These are phyloP conservation scores for Bergia sp. DNA, from an alignment of 92 coral and sea anemone genomes.

Conservation along the genomic window DNA sequence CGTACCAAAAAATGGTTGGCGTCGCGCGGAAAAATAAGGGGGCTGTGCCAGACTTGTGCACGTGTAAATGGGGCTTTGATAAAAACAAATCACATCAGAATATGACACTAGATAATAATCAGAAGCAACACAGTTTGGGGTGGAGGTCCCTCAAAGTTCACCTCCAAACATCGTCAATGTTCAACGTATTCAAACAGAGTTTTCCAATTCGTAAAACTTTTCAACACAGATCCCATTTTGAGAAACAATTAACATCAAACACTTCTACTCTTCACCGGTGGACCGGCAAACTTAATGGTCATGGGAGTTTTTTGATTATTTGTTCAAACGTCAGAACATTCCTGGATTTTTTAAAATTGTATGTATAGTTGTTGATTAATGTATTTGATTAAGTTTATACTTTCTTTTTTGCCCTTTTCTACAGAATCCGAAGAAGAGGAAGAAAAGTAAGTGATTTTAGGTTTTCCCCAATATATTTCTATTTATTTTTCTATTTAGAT, in stretches of 20 bases:
- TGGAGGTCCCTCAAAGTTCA: too few species aligned
- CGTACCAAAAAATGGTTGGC: neutral
- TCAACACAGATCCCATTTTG: too few species aligned
- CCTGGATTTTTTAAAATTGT: neutral
- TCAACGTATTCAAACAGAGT: too few species aligned
- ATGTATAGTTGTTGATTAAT: too few species aligned
- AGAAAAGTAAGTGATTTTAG: slow-evolving; percentile 40
- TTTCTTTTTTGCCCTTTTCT: neutral
- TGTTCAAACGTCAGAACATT: neutral
- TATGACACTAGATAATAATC: too few species aligned
- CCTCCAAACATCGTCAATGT: too few species aligned
- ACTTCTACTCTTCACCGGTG: neutral
- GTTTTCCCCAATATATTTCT: neutral
- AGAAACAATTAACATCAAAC: too few species aligned
- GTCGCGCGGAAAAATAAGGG: neutral
- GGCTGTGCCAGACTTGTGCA: neutral
- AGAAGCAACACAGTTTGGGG: too few species aligned
- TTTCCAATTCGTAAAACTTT: too few species aligned
- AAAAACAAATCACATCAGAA: too few species aligned
- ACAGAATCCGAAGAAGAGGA: slow-evolving; percentile 59
- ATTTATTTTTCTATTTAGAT: too few species aligned
- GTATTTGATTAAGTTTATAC: neutral
- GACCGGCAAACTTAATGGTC: neutral
- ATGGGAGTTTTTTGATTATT: too few species aligned
- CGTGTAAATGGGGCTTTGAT: neutral